Percentiles rank a stretch among this genome's conserved stretches.
Conservation (phyloP, 2,797 vertebrate genomes). For the Anguilla marmorata region DNA sequence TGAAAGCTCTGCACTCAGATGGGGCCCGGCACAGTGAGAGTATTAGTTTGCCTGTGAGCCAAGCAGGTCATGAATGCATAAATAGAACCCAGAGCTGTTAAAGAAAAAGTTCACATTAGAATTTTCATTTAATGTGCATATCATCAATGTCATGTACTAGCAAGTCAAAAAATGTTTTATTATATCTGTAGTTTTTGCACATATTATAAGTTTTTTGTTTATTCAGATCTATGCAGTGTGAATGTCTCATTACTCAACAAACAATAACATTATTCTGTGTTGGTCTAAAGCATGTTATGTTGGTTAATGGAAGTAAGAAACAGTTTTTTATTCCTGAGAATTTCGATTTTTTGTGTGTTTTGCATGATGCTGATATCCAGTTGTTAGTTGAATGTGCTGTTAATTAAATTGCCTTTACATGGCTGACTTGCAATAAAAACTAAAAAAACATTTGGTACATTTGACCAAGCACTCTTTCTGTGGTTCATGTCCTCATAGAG, state of each 20-base stretch:
- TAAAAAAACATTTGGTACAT: not conserved
- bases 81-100: not conserved
- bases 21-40: not conserved
- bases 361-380: not conserved
- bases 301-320: not conserved
- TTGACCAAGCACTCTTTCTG: not conserved
- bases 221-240: not conserved
- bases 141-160: not conserved
- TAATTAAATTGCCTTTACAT: not conserved
- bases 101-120: not conserved
- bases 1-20: not conserved
- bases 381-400: not conserved
- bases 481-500: not conserved
- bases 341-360: not conserved
- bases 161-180: not conserved
- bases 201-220: not conserved
- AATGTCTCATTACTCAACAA: constrained; percentile 7
- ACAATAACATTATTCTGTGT: not conserved
- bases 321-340: not conserved
- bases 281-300: not conserved
- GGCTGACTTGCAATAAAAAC: not conserved
- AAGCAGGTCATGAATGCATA: not conserved
- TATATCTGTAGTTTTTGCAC: not conserved
- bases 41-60: not conserved
- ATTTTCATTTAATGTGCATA: not conserved